Base-by-base conservation (phyloP, 1,140 invertebrate species). In the Aphelinus certus region DNA sequence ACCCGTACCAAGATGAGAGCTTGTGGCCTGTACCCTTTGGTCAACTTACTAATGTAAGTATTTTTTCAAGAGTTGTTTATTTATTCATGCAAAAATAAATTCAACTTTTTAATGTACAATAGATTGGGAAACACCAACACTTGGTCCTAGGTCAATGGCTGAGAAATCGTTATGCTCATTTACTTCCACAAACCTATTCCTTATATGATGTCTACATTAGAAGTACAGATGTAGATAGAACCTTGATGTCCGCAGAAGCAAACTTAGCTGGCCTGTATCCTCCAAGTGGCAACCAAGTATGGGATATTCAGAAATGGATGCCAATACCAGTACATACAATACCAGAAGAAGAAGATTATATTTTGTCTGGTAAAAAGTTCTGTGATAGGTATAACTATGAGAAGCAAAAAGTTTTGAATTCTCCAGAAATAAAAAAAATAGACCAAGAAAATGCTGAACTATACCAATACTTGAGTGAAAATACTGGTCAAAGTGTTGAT, bases 301-400 rank as follows among this genome's bases (percentile, higher is more conserved):
- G 95, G 94, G 91, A 95, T 82, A 71, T 79, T 1, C 83, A 97
- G 1, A 80, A 87, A 7, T 98, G 96, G 96, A 95, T 97, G 84
- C 96, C 96, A 0, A 94, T 98, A 79, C 95, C 96, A 0, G 90
- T 98, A 7, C 95, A 97, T 79, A 95, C 95, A 1, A 79, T 89
- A 42, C 93, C 94, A 0, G 89, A 92, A 83, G 78, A 87, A 1
- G 74, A 90, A 45, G 95, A 97, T 88, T 81, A 91, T 76, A 82
- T 96, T 45, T 79, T 94, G 48, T 89, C 89, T 10, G 89, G 89
- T 81, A 92, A 93, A 81, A 92, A 91, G 76, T 86, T 88, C 26
- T 96, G 95, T 83, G 88, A 90, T 0, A 89, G 88, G 67, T 95
- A 93, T 79, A 84, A 91, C 3, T 84, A 88, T 66, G 90, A 93